Evolutionary conservation across 2,797 vertebrate species (phyloP).

Genomic region (Pseudocheirus occidentalis): DNA sequence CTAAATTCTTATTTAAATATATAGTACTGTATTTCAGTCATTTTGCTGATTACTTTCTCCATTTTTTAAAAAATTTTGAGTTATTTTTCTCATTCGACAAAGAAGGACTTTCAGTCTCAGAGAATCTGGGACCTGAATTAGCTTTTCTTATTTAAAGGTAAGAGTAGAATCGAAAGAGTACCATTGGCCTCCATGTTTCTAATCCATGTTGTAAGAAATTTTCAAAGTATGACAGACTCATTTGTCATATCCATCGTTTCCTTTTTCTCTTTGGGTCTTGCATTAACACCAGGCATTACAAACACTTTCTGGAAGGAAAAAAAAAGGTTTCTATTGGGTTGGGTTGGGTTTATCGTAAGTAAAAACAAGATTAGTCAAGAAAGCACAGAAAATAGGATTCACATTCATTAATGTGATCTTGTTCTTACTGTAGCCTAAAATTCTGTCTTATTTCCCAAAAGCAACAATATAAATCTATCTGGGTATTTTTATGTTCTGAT

Average conservation of each 20-base stretch:
- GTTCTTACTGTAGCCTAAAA: constrained; percentile 41
- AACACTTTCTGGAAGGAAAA: constrained; percentile 40
- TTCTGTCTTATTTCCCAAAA: neutral
- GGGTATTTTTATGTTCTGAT: constrained; percentile 46
- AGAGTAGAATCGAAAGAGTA: constrained; percentile 13
- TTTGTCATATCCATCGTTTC: constrained; percentile 10
- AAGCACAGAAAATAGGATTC: constrained; percentile 34
- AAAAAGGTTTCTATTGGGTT: constrained; percentile 57
- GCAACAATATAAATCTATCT: neutral
- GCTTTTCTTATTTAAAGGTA: constrained; percentile 38
- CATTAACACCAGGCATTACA: constrained; percentile 57
- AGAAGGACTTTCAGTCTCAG: constrained; percentile 42
- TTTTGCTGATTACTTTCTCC: constrained; percentile 61
- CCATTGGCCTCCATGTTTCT: constrained; percentile 12
- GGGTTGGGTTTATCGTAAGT: constrained; percentile 24
- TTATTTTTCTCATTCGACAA: constrained; percentile 72
- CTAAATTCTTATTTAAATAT: constrained; percentile 29
- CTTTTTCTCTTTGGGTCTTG: constrained; percentile 41
- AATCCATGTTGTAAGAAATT: constrained; percentile 46
- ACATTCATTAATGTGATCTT: neutral
- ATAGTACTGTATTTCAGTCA: constrained; percentile 12
- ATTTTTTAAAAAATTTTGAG: constrained; percentile 8
- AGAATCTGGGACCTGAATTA: constrained; percentile 39
- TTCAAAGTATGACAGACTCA: constrained; percentile 24
- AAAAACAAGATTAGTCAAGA: constrained; percentile 34